These are phyloP conservation scores for Scaptomyza pallida DNA, from an alignment of 1,140 invertebrate genomes.

Conservation along the genomic window DNA sequence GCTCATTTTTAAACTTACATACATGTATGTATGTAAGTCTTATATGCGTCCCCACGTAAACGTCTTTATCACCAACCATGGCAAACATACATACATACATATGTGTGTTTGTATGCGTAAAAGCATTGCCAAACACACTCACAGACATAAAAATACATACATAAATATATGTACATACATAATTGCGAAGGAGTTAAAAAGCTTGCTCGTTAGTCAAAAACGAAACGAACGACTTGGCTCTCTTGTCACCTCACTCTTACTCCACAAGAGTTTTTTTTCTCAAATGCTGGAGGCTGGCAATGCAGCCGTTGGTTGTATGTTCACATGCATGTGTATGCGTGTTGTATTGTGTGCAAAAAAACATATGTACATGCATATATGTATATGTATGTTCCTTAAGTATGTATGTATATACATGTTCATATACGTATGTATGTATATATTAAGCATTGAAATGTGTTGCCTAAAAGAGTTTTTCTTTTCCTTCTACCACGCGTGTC, in stretches of 20 bases:
- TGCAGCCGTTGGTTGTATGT: slow-evolving; percentile 38
- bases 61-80: too few relatives aligned
- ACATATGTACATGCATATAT: slow-evolving; percentile 13
- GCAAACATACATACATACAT: too few relatives aligned
- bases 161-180: slow-evolving; percentile 36
- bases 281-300: slow-evolving; percentile 31
- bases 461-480: slow-evolving; percentile 39
- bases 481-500: slow-evolving; percentile 37
- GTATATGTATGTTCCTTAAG: too few relatives aligned
- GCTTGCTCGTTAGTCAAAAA: slow-evolving; percentile 59
- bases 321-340: neutral
- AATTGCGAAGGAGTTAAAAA: slow-evolving; percentile 66
- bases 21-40: too few relatives aligned
- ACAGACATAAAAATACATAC: slow-evolving; percentile 15
- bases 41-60: too few relatives aligned
- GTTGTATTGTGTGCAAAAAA: neutral
- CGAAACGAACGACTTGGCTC: slow-evolving; percentile 30
- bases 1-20: too few relatives aligned
- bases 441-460: neutral
- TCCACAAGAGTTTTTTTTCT: neutral
- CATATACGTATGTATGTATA: slow-evolving; percentile 9
- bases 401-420: too few relatives aligned
- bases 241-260: slow-evolving; percentile 13
- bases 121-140: neutral
- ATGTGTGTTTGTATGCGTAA: neutral